Base-by-base conservation (phyloP, 2,797 vertebrate genomes). In the Loris lydekkerianus region DNA sequence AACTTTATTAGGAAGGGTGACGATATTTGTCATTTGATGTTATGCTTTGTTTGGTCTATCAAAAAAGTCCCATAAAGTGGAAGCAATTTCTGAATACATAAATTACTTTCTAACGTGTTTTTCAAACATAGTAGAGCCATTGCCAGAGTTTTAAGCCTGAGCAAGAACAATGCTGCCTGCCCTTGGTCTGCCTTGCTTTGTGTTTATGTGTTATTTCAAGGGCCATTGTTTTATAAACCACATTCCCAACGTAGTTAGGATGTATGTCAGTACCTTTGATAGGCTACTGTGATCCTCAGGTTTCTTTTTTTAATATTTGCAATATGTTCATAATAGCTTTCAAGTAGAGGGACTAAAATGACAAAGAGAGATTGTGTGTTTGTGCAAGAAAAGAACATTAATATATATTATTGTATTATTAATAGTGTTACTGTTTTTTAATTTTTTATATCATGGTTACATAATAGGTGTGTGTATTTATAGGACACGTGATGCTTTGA, bases 31-130 rank as follows among this genome's bases (percentile, higher is more conserved):
- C 63, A 61, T 91, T 93, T 93, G 82, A 93, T 85, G 43, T 27
- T 72, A 63, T 69, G 63, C 29, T 95, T 89, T 89, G 89, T 91
- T 96, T 94, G 86, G 63, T 70, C 93, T 73, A 81, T 65, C 40
- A 75, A 75, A 89, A 92, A 91, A 93, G 90, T 91, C 93, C 58
- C 63, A 13, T 91, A 49, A 87, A 87, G 49, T 96, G 14, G 27
- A 95, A 93, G 80, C 86, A 87, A 82, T 87, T 96, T 91, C 29
- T 23, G 17, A 86, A 92, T 58, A 75, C n/a, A 63, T 93, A 91
- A 84, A 82, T 92, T 92, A 83, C 80, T 89, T 90, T 69, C 27
- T 86, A 90, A 76, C 75, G 5, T 72, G 40, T 40, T 23, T 86
- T 83, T 91, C 60, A 43, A 37, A 95, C 81, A 40, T 6, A 88